A percentile compares a stretch with the other conserved stretches of the same genome.
These are phyloP conservation scores for Bucco capensis DNA, from an alignment of 2,113 vertebrate genomes.

Conservation along the genomic window DNA sequence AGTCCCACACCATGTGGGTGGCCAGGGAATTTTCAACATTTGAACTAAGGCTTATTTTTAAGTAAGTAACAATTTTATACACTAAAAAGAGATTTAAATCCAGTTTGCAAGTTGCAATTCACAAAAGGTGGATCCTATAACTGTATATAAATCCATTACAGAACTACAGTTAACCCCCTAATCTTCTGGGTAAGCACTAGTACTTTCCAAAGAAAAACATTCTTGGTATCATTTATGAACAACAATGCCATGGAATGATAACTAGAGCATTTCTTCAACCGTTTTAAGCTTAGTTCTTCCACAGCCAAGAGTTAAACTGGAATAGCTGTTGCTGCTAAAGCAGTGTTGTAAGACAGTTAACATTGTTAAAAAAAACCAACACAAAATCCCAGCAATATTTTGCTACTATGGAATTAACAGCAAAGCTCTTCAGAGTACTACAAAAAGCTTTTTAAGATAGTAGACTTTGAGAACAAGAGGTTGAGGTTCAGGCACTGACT, in stretches of 20 bases:
- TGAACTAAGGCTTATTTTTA: not conserved
- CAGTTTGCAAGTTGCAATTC: not conserved
- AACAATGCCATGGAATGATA: not conserved
- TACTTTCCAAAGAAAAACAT: not conserved
- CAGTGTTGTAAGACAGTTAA: not conserved
- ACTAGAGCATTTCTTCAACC: not conserved
- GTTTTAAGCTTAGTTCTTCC: not conserved
- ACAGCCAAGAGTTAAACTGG: not conserved
- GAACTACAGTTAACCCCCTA: not conserved
- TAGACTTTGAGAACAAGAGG: not conserved
- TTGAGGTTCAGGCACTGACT: not conserved
- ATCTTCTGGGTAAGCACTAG: not conserved
- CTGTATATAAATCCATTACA: not conserved
- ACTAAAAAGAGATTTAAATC: not conserved
- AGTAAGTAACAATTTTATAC: not conserved
- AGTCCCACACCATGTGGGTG: fast-evolving
- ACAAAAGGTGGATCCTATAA: not conserved
- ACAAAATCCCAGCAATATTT: not conserved
- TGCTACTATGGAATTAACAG: not conserved
- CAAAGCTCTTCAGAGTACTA: not conserved
- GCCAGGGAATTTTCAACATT: not conserved
- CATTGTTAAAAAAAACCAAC: not conserved
- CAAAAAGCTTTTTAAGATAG: not conserved
- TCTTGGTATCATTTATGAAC: not conserved
- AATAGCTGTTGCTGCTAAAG: not conserved